Percentiles rank a stretch among this genome's conserved stretches.
phyloP scores from a whole-genome alignment of 2,797 vertebrate genomes.

The Furcifer pardalis region DNA sequence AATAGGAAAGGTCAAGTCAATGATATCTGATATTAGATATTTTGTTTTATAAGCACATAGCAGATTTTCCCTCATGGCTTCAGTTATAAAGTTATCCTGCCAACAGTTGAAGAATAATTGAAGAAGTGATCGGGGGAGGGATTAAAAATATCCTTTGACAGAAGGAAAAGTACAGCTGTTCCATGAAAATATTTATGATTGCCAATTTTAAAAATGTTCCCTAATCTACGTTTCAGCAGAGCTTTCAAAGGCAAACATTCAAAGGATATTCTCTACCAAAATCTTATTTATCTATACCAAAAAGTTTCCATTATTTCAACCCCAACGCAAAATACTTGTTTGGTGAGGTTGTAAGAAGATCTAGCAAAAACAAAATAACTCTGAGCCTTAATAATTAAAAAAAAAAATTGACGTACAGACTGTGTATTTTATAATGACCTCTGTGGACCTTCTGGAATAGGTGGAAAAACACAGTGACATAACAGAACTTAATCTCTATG shows the following conservation, averaged over 20 bases:
- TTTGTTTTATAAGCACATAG: constrained; percentile 4
- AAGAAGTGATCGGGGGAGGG: neutral
- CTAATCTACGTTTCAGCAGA: constrained; percentile 1
- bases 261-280: neutral
- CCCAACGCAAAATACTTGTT: neutral
- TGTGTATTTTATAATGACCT: neutral
- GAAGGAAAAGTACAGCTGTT: constrained; percentile 8
- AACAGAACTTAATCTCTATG: neutral
- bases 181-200: neutral
- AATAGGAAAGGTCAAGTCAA: neutral
- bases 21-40: neutral
- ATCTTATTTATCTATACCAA: neutral
- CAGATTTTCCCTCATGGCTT: neutral
- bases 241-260: neutral
- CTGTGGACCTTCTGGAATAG: neutral
- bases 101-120: neutral
- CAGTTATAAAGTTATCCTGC: too few species aligned
- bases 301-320: neutral
- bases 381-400: neutral
- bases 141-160: neutral
- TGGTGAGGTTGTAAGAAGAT: neutral
- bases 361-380: neutral
- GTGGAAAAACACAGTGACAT: neutral
- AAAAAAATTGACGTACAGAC: neutral
- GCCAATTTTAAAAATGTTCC: neutral